Evolutionary conservation across 2,113 vertebrate genomes (phyloP), one percentile per base, ranked within the genome.

Genomic region (Vanacampus margaritifer): DNA sequence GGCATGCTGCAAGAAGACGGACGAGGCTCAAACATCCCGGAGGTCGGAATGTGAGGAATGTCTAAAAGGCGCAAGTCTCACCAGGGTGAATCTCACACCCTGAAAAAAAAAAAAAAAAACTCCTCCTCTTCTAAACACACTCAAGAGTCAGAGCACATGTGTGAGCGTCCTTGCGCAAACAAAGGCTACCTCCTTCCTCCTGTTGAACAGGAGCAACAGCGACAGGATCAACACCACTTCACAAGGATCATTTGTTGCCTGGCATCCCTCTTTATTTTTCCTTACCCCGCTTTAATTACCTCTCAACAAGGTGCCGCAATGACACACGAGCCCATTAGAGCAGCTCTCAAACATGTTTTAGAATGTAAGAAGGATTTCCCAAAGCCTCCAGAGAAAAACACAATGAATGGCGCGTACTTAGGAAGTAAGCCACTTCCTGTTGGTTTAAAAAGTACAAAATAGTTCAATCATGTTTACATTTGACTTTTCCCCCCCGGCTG

Each of bases 1-100:
- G 53, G 81, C 71, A 70, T 68, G 77, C 80, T 60, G 54, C 63
- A 84, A 82, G 77, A 81, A 79, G 78, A 79, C 54, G 45, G 69
- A 79, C 61, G 82, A 78, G 77, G 74, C 81, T 86, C 74, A 79
- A 85, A 71, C 84, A 82, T 87, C 82, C 81, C 48, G 12, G 82
- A 85, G 86, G 85, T 86, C 63, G 89, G 92, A 89, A 93, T 92
- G 84, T 69, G 66, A 83, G 88, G 91, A 92, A 93, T 92, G 91
- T 84, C 67, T 80, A 69, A 84, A 62, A 74, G 81, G 78, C 71
- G 69, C 75, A 85, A 85, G 76, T 89, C 80, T 86, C 89, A 90
- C 84, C 75, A 78, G 84, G 84, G 82, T 84, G 87, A 90, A 86
- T 88, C 85, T 89, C 87, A 89, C 88, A 89, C 86, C 83, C 75